Conservation (phyloP, 2,797 vertebrate genomes). For the Cheirogaleus major region DNA sequence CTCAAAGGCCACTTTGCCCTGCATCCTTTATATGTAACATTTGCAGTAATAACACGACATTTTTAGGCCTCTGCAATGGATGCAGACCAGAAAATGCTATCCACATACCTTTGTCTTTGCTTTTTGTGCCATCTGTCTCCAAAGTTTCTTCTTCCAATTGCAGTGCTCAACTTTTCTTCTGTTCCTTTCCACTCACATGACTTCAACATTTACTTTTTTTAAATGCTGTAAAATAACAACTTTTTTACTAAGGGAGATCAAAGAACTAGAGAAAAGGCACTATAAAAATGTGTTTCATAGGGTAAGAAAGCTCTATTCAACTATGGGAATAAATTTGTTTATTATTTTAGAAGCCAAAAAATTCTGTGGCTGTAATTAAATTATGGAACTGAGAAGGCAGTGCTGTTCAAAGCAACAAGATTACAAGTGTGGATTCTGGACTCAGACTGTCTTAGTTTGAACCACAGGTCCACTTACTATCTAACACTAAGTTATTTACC, state of each 20-base stretch:
- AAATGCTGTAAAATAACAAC: not conserved
- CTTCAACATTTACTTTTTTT: not conserved
- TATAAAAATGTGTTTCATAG: not conserved
- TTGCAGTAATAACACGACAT: rapidly evolving
- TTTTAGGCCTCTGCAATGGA: not conserved
- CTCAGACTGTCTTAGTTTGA: not conserved
- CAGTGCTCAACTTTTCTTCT: not conserved
- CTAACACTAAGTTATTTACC: not conserved
- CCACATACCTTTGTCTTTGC: not conserved
- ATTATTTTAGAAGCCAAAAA: slow-evolving; percentile 29
- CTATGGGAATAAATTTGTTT: slow-evolving; percentile 33
- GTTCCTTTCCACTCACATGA: not conserved
- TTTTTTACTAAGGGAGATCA: not conserved
- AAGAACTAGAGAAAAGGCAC: not conserved
- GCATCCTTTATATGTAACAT: rapidly evolving
- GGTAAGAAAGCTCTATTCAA: not conserved
- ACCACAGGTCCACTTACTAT: rapidly evolving
- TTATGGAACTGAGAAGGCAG: not conserved
- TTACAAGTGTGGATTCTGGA: not conserved
- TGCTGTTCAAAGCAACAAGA: not conserved
- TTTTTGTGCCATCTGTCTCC: too few relatives aligned
- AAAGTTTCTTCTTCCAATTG: not conserved
- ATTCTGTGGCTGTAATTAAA: not conserved
- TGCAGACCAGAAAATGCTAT: rapidly evolving
- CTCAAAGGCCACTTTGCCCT: not conserved